Evolutionary conservation across 2,888 invertebrate genomes (phyloP).

Genomic region (Volucella zonaria): DNA sequence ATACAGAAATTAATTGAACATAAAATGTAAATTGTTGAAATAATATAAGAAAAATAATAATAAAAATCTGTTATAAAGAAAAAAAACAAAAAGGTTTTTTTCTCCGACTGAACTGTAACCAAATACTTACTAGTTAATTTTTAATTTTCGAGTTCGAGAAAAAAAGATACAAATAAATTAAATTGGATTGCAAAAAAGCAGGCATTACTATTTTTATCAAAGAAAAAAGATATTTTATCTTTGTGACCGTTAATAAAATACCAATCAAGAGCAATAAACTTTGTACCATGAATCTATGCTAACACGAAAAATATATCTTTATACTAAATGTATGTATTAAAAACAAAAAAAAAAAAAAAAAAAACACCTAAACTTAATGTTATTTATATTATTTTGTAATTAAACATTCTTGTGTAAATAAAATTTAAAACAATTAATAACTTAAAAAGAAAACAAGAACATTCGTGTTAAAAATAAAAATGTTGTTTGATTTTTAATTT

Average conservation of each 20-base stretch:
- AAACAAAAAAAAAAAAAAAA: slow-evolving; percentile 21
- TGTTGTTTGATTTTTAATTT: slow-evolving; percentile 26
- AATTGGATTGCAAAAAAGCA: slow-evolving; percentile 41
- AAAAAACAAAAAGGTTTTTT: slow-evolving; percentile 53
- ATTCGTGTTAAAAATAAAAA: slow-evolving; percentile 33
- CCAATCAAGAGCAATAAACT: slow-evolving; percentile 73
- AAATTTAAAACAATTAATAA: slow-evolving; percentile 44
- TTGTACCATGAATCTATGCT: slow-evolving; percentile 71
- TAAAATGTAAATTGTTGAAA: slow-evolving; percentile 67
- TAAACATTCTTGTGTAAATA: slow-evolving; percentile 68
- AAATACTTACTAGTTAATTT: slow-evolving; percentile 72
- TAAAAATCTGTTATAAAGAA: slow-evolving; percentile 59
- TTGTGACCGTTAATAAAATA: slow-evolving; percentile 50
- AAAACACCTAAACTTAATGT: slow-evolving; percentile 50
- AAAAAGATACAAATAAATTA: slow-evolving; percentile 20
- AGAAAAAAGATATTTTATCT: slow-evolving; percentile 33
- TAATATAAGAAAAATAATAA: slow-evolving; percentile 31
- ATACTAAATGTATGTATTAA: slow-evolving; percentile 33
- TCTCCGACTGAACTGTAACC: slow-evolving; percentile 72
- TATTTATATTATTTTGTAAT: slow-evolving; percentile 73
- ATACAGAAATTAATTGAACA: slow-evolving; percentile 53
- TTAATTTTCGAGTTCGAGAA: slow-evolving; percentile 27
- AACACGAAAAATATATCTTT: slow-evolving; percentile 28
- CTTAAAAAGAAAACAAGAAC: slow-evolving; percentile 30
- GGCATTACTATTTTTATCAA: slow-evolving; percentile 15